Base-by-base conservation (phyloP, 1,140 invertebrate species). In the Periplaneta americana region DNA sequence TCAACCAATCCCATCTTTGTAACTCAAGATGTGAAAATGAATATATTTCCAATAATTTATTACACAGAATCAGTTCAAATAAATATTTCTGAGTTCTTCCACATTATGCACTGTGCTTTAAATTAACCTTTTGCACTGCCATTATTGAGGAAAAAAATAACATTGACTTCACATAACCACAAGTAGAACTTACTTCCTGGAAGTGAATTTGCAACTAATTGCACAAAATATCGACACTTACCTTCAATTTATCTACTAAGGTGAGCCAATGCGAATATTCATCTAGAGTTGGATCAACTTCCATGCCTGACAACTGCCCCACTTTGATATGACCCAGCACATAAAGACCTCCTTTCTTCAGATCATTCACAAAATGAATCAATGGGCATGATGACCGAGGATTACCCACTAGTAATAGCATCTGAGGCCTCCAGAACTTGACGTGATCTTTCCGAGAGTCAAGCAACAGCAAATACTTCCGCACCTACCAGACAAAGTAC, bases 391-490 rank as follows among this genome's bases (percentile, higher is more conserved):
- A 92, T 13, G 96, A 95, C n/a, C 98, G 90, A 2, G 98, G 98
- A 83, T 96, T 98, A 0, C 95, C 93, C 8, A 99, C 94, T 88
- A 99, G 91, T 1, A 99, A 88, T 15, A 99, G 87, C 87, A 99
- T 96, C 90, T 99, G 98, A 0, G 98, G 98, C 34, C 98, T 89
- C 99, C 99, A 99, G 88, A 98, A 99, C 89, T 99, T 99, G 0
- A 99, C 97, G 87, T 99, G 98, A 87, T 98, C 96, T 84, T 99
- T 98, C 9, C 98, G 91, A 4, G 95, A 95, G 88, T 99, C 98
- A 85, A 99, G 88, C 87, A 99, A 93, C 0, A 99, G 87, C 9
- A 99, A 90, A 88, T 99, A 99, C 88, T 99, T 99, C 66, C 98
- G 90, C 0, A 98, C 96, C 93, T 95, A 85, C 76, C 87, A 87